Percentiles rank a stretch among this genome's conserved stretches.
Evolutionary conservation across 2,797 vertebrate genomes (phyloP).

Genomic region (Pyrocephalus nanus): DNA sequence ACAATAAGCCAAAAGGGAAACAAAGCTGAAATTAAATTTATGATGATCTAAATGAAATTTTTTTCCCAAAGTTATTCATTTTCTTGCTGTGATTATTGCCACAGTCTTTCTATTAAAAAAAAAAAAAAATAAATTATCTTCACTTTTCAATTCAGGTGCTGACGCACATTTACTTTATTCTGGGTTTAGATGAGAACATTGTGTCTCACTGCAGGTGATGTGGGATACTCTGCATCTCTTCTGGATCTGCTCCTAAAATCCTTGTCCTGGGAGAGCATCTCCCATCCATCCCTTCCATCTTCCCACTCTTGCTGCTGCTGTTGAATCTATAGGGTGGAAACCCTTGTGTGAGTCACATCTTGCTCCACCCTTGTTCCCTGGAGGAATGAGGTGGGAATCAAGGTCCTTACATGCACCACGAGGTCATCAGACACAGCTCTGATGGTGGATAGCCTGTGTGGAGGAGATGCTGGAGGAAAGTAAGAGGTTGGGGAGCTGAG

Average conservation of each 20-base stretch:
- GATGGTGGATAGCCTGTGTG: not conserved
- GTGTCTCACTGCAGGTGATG: not conserved
- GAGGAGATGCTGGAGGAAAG: not conserved
- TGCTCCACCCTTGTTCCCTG: not conserved
- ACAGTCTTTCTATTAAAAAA: not conserved
- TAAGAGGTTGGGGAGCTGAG: not conserved
- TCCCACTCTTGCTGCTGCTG: not conserved
- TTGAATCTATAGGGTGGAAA: not conserved
- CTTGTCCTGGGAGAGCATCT: not conserved
- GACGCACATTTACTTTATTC: not conserved
- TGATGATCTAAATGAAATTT: not conserved
- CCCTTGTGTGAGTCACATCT: not conserved
- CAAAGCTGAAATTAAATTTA: constrained; percentile 21
- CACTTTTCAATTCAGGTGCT: not conserved
- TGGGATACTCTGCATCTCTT: not conserved
- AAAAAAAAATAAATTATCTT: not conserved
- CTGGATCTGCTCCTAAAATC: not conserved
- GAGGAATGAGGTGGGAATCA: not conserved
- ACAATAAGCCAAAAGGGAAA: constrained; percentile 27
- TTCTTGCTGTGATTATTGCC: not conserved
- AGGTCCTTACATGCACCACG: not conserved
- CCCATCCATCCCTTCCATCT: not conserved
- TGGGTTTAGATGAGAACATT: not conserved
- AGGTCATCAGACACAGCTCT: not conserved
- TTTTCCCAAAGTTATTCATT: not conserved